These are phyloP conservation scores for Macquaria australasica DNA, from an alignment of 2,113 vertebrate genomes.

Conservation along the genomic window DNA sequence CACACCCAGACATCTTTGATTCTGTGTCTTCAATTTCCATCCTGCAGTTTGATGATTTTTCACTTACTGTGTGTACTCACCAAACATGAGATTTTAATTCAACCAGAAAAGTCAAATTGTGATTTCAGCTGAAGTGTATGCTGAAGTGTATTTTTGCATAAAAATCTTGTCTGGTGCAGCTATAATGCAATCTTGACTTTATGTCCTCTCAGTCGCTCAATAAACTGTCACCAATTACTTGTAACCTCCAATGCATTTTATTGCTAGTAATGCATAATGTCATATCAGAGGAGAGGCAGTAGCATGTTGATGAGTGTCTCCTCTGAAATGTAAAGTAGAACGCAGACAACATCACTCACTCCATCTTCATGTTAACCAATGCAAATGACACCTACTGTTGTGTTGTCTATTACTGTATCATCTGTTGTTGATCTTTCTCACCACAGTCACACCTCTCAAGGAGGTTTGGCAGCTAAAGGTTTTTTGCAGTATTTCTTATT, in stretches of 20 bases:
- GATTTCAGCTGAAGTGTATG: constrained; percentile 19
- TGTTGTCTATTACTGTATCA: constrained; percentile 24
- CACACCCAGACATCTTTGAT: not conserved
- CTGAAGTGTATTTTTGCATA: not conserved
- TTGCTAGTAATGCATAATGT: constrained; percentile 28
- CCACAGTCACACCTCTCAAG: constrained; percentile 37
- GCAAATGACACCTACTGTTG: constrained; percentile 45
- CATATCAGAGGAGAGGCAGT: not conserved
- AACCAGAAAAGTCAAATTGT: not conserved
- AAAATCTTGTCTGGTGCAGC: not conserved
- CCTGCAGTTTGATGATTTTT: not conserved
- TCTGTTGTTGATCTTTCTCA: constrained; percentile 41
- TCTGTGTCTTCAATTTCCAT: not conserved
- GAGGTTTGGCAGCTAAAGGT: constrained; percentile 47
- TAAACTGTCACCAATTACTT: constrained; percentile 22
- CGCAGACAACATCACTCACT: constrained; percentile 23
- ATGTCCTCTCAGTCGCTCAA: constrained; percentile 22
- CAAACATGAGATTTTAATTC: not conserved
- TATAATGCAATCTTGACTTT: constrained; percentile 26
- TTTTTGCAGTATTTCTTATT: constrained; percentile 42
- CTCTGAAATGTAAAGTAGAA: constrained; percentile 47
- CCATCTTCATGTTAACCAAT: constrained; percentile 38
- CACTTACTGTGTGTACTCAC: not conserved
- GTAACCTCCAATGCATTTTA: constrained; percentile 15
- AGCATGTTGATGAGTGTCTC: constrained; percentile 43